Conservation (phyloP, 2,888 invertebrate genomes). For the Ernsta delagoae region DNA sequence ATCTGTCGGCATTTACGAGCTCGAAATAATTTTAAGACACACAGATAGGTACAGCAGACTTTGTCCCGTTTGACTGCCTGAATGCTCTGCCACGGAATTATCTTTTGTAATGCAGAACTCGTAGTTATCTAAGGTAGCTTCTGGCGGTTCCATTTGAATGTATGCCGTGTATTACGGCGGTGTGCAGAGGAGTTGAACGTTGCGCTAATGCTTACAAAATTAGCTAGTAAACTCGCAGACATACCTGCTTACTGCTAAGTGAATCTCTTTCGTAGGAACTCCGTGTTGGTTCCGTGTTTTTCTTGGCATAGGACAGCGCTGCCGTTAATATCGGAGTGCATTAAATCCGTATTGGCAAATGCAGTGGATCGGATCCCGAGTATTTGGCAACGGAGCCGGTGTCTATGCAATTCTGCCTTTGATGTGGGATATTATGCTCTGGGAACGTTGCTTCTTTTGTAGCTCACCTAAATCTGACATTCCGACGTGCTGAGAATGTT, state of each 20-base stretch:
- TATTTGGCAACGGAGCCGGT: slow-evolving; percentile 29
- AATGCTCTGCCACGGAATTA: slow-evolving; percentile 8
- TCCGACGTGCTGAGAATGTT: not conserved
- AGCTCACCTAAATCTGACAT: slow-evolving; percentile 17
- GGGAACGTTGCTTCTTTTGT: slow-evolving; percentile 21
- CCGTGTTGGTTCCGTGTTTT: slow-evolving; percentile 27
- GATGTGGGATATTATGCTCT: slow-evolving; percentile 21
- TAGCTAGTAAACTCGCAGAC: slow-evolving; percentile 18
- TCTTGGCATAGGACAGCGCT: slow-evolving; percentile 29
- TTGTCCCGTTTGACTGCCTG: slow-evolving; percentile 21
- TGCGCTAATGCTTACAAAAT: slow-evolving; percentile 5
- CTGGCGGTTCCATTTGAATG: not conserved
- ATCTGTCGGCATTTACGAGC: slow-evolving; percentile 32
- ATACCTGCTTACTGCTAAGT: slow-evolving; percentile 10
- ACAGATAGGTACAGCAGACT: slow-evolving; percentile 10
- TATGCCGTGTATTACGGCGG: slow-evolving; percentile 6
- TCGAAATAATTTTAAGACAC: slow-evolving; percentile 24
- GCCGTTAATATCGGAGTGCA: slow-evolving; percentile 24
- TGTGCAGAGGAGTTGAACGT: slow-evolving; percentile 6
- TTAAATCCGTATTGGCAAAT: slow-evolving; percentile 34
- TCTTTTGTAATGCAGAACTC: slow-evolving; percentile 19
- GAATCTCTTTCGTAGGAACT: slow-evolving; percentile 25
- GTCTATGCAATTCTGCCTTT: slow-evolving; percentile 13
- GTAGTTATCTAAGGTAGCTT: slow-evolving; percentile 7
- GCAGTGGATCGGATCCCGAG: slow-evolving; percentile 24